These are phyloP conservation scores for Cygnus atratus DNA, from an alignment of 2,113 vertebrate genomes.

Conservation along the genomic window DNA sequence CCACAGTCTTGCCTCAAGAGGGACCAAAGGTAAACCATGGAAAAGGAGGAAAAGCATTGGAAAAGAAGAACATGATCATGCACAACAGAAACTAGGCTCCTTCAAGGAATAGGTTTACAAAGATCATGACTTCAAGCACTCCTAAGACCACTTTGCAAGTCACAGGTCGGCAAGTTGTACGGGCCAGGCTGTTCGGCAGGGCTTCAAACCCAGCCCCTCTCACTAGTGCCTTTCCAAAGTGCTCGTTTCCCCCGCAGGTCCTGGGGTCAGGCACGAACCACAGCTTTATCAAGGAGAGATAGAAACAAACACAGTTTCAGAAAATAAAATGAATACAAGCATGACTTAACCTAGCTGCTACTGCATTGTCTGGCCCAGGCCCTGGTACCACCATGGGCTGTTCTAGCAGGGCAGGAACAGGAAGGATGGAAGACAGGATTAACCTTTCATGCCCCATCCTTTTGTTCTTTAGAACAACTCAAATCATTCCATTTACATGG, in stretches of 20 bases:
- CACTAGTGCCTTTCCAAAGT: background rate
- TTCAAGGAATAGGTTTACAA: background rate
- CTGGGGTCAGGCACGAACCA: background rate
- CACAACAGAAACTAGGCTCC: background rate
- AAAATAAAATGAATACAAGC: background rate
- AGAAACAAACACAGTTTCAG: background rate
- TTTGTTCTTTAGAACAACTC: background rate
- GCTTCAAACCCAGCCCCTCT: background rate
- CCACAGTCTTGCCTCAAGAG: background rate
- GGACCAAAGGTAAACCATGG: background rate
- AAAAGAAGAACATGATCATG: background rate
- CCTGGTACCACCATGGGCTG: background rate
- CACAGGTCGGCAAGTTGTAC: background rate
- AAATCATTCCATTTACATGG: background rate
- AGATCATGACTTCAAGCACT: background rate
- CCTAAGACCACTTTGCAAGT: background rate
- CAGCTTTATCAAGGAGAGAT: background rate
- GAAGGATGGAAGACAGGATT: background rate
- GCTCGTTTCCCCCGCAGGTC: no score
- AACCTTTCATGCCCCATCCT: background rate
- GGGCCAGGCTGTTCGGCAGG: background rate
- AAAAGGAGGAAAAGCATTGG: background rate
- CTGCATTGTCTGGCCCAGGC: background rate
- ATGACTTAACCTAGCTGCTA: background rate
- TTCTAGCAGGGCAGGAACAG: background rate